Percentiles rank a stretch among this genome's conserved stretches.
These are phyloP conservation scores for Pseudonaja textilis DNA, from an alignment of 2,113 vertebrate genomes.

Conservation along the genomic window DNA sequence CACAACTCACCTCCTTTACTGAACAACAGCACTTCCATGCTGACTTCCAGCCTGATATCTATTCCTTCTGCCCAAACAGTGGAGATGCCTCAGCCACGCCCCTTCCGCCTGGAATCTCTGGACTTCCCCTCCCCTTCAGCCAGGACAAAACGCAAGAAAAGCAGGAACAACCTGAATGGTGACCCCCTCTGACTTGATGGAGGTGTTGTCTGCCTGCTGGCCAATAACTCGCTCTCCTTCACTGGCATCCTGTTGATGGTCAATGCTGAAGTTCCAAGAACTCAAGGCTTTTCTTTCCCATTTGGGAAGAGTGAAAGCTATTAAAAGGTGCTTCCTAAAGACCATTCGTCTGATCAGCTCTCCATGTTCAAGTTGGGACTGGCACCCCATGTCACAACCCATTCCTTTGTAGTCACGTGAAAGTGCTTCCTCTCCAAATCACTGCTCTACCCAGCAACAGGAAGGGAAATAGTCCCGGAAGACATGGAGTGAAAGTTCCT, in stretches of 20 bases:
- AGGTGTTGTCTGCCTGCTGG: neutral
- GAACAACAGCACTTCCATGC: slow-evolving; percentile 55
- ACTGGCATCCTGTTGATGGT: neutral
- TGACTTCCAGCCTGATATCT: slow-evolving; percentile 49
- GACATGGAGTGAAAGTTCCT: neutral
- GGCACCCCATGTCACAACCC: neutral
- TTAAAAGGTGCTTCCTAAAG: neutral
- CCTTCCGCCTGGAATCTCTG: slow-evolving; percentile 84
- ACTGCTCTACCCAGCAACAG: neutral
- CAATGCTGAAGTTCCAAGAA: neutral
- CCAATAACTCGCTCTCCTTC: neutral
- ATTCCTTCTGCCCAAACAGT: slow-evolving; percentile 25
- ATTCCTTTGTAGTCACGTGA: neutral
- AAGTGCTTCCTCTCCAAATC: neutral
- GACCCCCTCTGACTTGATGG: slow-evolving; percentile 50
- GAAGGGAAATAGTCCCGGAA: neutral
- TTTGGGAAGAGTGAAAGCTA: neutral
- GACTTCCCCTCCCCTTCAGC: slow-evolving; percentile 52
- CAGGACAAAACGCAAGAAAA: slow-evolving; percentile 78
- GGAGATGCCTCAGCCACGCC: slow-evolving; percentile 74
- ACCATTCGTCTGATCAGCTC: neutral
- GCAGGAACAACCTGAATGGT: slow-evolving; percentile 59
- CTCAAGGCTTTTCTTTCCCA: neutral
- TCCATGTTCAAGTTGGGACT: neutral
- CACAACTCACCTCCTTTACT: slow-evolving; percentile 40